Evolutionary conservation across 2,888 invertebrate genomes (phyloP).

Genomic region (Hydraecia micacea): DNA sequence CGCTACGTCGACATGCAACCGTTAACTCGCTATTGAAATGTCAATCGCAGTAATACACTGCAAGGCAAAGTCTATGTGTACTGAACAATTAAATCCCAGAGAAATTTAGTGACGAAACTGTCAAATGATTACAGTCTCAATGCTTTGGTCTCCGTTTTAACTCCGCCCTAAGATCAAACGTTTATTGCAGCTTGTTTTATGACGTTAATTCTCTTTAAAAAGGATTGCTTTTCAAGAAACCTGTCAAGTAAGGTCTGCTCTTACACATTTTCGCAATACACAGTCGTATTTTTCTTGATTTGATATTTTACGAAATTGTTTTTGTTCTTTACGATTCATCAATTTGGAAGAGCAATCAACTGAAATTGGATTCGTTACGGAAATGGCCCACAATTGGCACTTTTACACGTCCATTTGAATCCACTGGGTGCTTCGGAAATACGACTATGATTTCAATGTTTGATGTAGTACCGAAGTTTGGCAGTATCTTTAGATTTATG

Average conservation of each 20-base stretch:
- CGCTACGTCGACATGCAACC: conserved; percentile 28
- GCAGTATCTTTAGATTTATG: conserved; percentile 45
- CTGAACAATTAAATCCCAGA: conserved; percentile 17
- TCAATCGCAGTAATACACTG: conserved; percentile 27
- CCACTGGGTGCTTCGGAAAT: conserved; percentile 66
- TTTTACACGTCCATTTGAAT: conserved; percentile 77
- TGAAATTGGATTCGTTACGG: conserved; percentile 78
- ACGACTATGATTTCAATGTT: conserved; percentile 70
- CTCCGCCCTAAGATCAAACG: conserved; percentile 55
- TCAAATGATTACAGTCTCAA: conserved; percentile 33
- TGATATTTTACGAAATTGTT: conserved; percentile 75
- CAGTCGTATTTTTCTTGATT: conserved; percentile 70
- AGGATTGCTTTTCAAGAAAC: conserved; percentile 60
- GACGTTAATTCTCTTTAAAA: conserved; percentile 64
- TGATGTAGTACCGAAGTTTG: conserved; percentile 56
- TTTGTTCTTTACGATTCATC: conserved; percentile 77
- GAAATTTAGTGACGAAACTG: conserved; percentile 31
- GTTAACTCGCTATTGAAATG: conserved; percentile 42
- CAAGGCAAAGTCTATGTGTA: conserved; percentile 1
- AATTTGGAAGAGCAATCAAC: conserved; percentile 76
- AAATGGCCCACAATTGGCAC: conserved; percentile 77
- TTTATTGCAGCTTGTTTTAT: conserved; percentile 63
- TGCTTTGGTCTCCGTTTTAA: conserved; percentile 46
- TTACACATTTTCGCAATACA: conserved; percentile 61
- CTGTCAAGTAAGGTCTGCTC: conserved; percentile 53